A percentile compares a stretch with the other conserved stretches of the same genome.
Evolutionary conservation across 2,113 vertebrate species (phyloP).

Genomic region (Hippocampus mohnikei): DNA sequence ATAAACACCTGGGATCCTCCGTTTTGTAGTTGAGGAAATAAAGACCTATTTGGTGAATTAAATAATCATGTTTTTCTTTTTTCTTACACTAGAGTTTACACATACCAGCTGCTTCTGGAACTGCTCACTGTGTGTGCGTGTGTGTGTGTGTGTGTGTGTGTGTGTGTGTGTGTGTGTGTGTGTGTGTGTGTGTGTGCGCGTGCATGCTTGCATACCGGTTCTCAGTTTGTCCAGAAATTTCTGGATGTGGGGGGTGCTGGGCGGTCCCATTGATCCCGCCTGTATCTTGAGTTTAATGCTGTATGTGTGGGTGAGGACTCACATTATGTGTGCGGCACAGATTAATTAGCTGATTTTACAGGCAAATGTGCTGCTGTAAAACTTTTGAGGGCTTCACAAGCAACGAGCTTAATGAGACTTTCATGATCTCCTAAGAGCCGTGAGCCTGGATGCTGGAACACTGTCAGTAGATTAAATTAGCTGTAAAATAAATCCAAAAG

Average conservation of each 20-base stretch:
- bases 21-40: too few relatives aligned
- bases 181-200: slow-evolving; percentile 8
- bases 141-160: slow-evolving; percentile 8
- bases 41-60: too few relatives aligned
- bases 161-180: slow-evolving; percentile 28
- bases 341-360: slow-evolving; percentile 65
- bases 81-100: too few relatives aligned
- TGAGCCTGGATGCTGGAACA: slow-evolving; percentile 24
- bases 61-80: too few relatives aligned
- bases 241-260: slow-evolving; percentile 13
- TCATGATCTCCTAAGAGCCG: slow-evolving; percentile 66
- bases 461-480: slow-evolving; percentile 8
- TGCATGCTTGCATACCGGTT: neutral
- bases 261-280: slow-evolving; percentile 47
- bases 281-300: slow-evolving; percentile 33
- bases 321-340: slow-evolving; percentile 61
- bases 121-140: slow-evolving; percentile 34
- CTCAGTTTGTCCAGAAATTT: slow-evolving; percentile 45
- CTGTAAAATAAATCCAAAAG: neutral
- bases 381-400: slow-evolving; percentile 53
- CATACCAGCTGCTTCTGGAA: slow-evolving; percentile 37
- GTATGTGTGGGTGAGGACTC: slow-evolving; percentile 41
- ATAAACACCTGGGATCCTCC: too few relatives aligned
- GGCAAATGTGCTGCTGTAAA: slow-evolving; percentile 63
- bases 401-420: slow-evolving; percentile 63